Evolutionary conservation across 2,888 invertebrate genomes (phyloP).

Genomic region (Nephrotoma flavescens): DNA sequence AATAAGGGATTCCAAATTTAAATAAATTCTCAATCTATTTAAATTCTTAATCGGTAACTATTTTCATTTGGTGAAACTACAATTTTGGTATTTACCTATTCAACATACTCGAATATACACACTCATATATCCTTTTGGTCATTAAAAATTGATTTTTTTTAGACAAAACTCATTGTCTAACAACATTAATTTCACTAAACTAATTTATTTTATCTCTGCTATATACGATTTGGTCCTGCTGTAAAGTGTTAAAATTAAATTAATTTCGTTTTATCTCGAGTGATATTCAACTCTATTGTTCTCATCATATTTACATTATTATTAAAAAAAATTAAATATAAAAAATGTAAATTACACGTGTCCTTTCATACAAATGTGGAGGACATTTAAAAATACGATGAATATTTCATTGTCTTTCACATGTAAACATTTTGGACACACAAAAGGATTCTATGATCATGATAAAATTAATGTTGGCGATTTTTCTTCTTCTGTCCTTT

Average conservation of each 20-base stretch:
- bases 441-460: neutral
- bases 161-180: neutral
- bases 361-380: neutral
- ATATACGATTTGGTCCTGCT: neutral
- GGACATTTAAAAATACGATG: neutral
- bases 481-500: neutral
- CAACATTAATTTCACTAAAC: neutral
- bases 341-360: neutral
- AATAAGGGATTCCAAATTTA: neutral
- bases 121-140: neutral
- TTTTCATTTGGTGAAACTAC: neutral
- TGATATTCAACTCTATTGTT: neutral
- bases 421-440: neutral
- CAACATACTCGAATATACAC: neutral
- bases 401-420: neutral
- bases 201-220: neutral
- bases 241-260: neutral
- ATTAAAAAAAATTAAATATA: neutral
- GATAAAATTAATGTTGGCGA: neutral
- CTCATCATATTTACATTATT: neutral
- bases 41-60: neutral
- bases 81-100: neutral
- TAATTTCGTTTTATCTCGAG: neutral
- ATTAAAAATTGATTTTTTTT: neutral
- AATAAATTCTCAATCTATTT: neutral